Conservation (phyloP, 2,797 vertebrate species). For the Crocodylus rhombifer region DNA sequence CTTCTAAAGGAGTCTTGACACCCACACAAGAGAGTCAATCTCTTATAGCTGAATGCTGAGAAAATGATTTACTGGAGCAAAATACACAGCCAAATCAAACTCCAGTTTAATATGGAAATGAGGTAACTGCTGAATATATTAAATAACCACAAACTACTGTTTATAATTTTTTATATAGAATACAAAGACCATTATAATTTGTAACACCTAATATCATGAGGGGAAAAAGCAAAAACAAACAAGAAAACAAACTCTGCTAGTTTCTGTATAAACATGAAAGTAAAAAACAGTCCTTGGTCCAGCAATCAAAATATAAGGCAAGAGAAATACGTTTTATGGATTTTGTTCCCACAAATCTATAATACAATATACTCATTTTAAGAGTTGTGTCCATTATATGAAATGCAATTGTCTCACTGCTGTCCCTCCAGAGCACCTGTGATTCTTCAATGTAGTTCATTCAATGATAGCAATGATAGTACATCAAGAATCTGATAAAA, state of each 20-base stretch:
- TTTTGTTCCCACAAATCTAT: neutral
- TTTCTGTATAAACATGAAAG: neutral
- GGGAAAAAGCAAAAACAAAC: neutral
- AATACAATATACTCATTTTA: neutral
- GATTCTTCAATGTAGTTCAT: neutral
- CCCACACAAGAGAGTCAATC: neutral
- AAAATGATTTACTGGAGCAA: neutral
- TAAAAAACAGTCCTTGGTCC: neutral
- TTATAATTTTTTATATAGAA: neutral
- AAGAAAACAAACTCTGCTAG: neutral
- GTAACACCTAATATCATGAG: no score
- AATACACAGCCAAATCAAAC: neutral
- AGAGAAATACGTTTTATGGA: neutral
- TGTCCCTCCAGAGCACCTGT: neutral
- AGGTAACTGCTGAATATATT: neutral
- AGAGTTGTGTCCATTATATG: neutral
- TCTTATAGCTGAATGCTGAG: neutral
- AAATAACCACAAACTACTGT: neutral
- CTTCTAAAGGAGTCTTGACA: no score
- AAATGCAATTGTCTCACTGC: neutral
- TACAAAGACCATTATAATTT: no score
- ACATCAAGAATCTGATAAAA: fast-evolving
- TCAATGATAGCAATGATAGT: neutral
- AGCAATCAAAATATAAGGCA: neutral
- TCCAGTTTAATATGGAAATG: neutral